Evolutionary conservation across 2,113 vertebrate genomes (phyloP), one percentile per base, ranked within the genome.

Genomic region (Rhadina sibilatrix): DNA sequence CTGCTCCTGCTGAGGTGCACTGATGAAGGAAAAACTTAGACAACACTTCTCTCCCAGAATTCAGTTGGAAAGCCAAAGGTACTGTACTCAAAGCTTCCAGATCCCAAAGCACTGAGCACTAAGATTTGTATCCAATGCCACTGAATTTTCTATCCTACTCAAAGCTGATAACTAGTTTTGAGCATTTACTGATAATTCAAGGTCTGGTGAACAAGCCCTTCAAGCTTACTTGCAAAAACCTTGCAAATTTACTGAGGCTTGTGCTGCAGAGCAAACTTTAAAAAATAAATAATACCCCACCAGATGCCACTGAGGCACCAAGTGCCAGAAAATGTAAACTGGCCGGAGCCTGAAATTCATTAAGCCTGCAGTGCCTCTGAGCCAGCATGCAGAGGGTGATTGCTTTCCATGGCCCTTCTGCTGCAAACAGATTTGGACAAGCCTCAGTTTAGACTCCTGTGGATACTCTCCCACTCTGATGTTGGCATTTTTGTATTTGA

Each of bases 181-280:
- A 11, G 40, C 50, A 70, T 75, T 92, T 65, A 80, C 37, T 91
- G 64, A 42, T 93, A 81, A 93, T 86, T 94, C 92, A 87, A 87
- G 76, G 46, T 94, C 89, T 90, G 42, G 15, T 90, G 82, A 94
- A n/a, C 50, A 93, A 94, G 53, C 20, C 71, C 69, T 96, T 94
- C 92, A 91, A 94, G 76, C 60, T 82, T 81, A 66, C 81, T 93
- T 88, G 38, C 12, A 59, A 72, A 96, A 96, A 63, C 64, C 68
- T 93, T 90, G 57, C 38, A 69, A 50, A 90, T 72, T 83, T 82
- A 78, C 71, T 46, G 49, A 84, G 47, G n/a, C 22, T 95, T 31
- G 25, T 66, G 63, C 70, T 68, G 44, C 60, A 80, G 13, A 91
- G 47, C 20, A 59, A 61, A 70, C 37, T 19, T 21, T 5, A 35